A percentile compares a stretch with the other conserved stretches of the same genome.
Conservation (phyloP, 2,888 invertebrate species). For the Arenicola marina region DNA sequence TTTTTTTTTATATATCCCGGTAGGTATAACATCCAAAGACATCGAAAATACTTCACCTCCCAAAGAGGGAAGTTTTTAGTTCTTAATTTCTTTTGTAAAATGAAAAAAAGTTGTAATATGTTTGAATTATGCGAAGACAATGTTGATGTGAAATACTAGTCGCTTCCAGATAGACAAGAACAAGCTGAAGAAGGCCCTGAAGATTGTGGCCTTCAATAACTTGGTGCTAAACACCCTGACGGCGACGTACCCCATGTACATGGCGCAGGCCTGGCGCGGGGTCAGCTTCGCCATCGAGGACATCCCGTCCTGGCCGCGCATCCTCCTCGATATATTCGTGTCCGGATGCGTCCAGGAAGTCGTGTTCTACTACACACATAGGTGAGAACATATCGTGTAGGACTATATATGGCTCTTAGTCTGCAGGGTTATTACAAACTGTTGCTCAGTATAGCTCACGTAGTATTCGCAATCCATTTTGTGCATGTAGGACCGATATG, state of each 20-base stretch:
- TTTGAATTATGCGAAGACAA: no score
- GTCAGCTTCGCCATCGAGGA: slow-evolving; percentile 9
- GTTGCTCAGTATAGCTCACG: no score
- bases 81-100: no score
- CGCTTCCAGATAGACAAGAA: slow-evolving; percentile 14
- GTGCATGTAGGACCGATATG: no score
- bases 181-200: slow-evolving; percentile 12
- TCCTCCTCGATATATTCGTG: slow-evolving; percentile 8
- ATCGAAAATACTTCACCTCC: no score
- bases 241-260: slow-evolving; percentile 12
- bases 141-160: no score
- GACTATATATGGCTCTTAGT: neutral
- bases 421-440: no score
- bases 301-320: slow-evolving; percentile 3
- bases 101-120: no score
- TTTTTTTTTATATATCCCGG: no score
- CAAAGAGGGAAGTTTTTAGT: no score
- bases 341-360: slow-evolving; percentile 18
- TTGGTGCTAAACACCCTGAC: slow-evolving; percentile 8
- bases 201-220: slow-evolving; percentile 10
- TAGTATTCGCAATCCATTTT: no score
- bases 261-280: neutral
- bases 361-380: slow-evolving; percentile 24
- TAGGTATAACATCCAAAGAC: no score
- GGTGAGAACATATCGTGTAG: neutral